Evolutionary conservation across 2,888 invertebrate genomes (phyloP), one percentile per base, ranked within the genome.

Genomic region (Spilosoma lubricipeda): DNA sequence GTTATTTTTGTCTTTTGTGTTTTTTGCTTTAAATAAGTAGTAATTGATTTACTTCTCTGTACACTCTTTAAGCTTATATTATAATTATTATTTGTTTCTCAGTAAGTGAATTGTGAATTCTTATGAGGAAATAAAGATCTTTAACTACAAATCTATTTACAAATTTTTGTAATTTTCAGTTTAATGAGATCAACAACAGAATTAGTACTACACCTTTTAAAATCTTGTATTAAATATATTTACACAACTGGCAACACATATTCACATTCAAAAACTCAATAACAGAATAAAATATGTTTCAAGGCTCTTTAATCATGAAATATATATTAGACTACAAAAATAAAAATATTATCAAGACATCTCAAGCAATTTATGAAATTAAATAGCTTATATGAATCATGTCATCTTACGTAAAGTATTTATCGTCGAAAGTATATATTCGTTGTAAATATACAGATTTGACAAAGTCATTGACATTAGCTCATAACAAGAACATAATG

Each of bases 261-360:
- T 30, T 48, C 2, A 42, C 27, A 27, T 39, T n/a, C 7, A 67
- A 64, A 69, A 73, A 66, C 59, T 9, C 33, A 45, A 45, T 36
- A n/a, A 70, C n/a, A 45, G 23, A 42, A 59, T 59, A 45, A 70
- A 70, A 70, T 4, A 33, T 30, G 1, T 64, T 69, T 27, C 27
- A n/a, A 3, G 7, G 23, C 45, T 66, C 27, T 74, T 45, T 59
- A 59, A 66, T 45, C 13, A 70, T n/a, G 36, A 59, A 23, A 27
- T 13, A 7, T 52, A 27, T 42, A 77, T 73, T 5, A 65, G 73
- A 75, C 77, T 75, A 56, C 13, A 68, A 69, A 70, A 77, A 77
- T 79, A 75, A 81, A 82, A 77, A 39, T 75, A 74, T 76, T 73
- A 76, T 52, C 72, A 36, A 13, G 69, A 71, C 66, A 48, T 33